Base-by-base conservation (phyloP, 53 echinoderm and acorn worm genomes). In the Echinarachnius parma region DNA sequence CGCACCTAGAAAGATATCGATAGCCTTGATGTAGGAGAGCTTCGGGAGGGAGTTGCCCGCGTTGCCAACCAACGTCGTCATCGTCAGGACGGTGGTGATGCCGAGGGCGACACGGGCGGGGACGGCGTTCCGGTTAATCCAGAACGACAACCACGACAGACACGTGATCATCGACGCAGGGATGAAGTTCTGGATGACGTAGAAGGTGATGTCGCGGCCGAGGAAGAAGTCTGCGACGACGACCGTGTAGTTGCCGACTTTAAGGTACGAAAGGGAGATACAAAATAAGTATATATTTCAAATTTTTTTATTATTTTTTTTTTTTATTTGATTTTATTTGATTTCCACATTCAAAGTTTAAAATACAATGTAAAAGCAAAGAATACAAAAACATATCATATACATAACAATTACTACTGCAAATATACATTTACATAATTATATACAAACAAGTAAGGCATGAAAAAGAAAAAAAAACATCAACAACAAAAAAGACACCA, bases 121-220 rank as follows among this genome's bases (percentile, higher is more conserved):
- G 13, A 89, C 86, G 20, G 89, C 86, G 2, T 70, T 78, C 0
- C 89, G 86, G 11, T 80, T 86, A 30, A 93, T 86, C 83, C 86
- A 93, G 80, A 93, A 93, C 2, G 93, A 93, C 54, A 93, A 74
- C 93, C 93, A 93, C 0, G 93, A 93, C 2, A 93, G 46, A 34
- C 86, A 50, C 33, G 89, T 89, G 34, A 93, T 89, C 26, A 93
- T 65, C 7, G 76, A 77, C 5, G 89, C 77, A 22, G 93, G 93
- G 35, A 86, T 60, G 75, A 89, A 93, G 24, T 77, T 80, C 46
- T 93, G 83, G 62, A 89, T 84, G 60, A 94, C 59, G 72, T 90
- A 90, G 57, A 90, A 90, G 3, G 87, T 86, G 50, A 90, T 78
- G 53, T 83, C 78, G 36, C 94, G 89, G 5, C 89, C 90, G 9